phyloP scores from a whole-genome alignment of 2,888 invertebrate genomes.

The Tanypteryx hageni region DNA sequence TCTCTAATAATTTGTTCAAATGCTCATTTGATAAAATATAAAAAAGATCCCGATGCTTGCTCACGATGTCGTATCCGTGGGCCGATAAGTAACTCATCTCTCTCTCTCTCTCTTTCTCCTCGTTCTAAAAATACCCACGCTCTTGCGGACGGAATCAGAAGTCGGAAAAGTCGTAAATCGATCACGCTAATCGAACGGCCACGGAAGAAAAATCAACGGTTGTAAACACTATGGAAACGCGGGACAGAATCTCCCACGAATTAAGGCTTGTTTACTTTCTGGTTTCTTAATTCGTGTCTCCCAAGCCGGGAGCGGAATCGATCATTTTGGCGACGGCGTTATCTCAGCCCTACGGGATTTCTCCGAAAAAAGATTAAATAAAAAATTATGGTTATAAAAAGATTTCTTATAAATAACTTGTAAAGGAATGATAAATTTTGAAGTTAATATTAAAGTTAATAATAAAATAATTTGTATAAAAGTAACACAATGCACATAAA shows the following conservation, averaged over 20 bases:
- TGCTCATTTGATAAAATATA: no score
- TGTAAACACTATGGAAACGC: background rate
- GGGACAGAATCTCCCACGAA: background rate
- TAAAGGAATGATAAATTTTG: no score
- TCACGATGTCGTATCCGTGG: background rate
- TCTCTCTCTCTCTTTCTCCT: no score
- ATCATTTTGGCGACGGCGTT: background rate
- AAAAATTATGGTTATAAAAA: no score
- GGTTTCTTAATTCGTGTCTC: background rate
- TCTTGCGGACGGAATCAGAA: background rate
- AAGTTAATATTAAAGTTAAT: no score
- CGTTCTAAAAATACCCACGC: background rate
- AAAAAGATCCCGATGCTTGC: background rate
- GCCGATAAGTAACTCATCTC: background rate
- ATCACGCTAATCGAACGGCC: constrained; percentile 10
- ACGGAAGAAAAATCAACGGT: background rate
- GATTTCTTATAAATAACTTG: no score
- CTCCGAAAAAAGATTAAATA: no score
- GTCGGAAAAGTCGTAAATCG: background rate
- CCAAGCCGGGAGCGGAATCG: background rate
- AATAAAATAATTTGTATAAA: no score
- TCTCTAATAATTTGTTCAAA: no score
- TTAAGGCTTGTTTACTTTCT: background rate
- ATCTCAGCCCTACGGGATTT: background rate
- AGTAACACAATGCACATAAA: no score